Evolutionary conservation across 2,888 invertebrate species (phyloP).

Genomic region (Cheilosia variabilis): DNA sequence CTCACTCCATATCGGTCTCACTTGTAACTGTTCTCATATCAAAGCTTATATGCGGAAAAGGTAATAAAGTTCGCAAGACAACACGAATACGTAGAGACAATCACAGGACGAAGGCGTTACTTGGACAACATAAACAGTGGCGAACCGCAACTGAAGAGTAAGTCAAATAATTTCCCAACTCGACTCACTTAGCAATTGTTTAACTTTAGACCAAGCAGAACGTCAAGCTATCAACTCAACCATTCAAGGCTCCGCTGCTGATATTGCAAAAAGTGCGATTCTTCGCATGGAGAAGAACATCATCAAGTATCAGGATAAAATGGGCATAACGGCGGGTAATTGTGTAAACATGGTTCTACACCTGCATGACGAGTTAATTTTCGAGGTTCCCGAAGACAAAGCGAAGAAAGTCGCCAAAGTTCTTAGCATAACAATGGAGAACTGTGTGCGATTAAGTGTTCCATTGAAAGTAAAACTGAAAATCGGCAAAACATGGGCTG

Average conservation of each 20-base stretch:
- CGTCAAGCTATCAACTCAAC: constrained; percentile 98
- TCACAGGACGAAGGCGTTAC: constrained; percentile 91
- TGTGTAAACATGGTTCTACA: constrained; percentile 91
- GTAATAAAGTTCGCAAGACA: constrained; percentile 87
- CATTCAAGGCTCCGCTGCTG: constrained; percentile 98
- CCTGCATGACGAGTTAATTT: constrained; percentile 98
- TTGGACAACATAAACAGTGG: constrained; percentile 90
- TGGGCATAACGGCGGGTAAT: constrained; percentile 79
- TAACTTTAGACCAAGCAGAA: constrained; percentile 89
- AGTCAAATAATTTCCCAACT: constrained; percentile 75
- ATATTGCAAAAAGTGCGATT: constrained; percentile 96
- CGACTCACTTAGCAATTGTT: neutral
- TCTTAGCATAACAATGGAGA: constrained; percentile 92
- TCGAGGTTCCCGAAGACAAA: constrained; percentile 89
- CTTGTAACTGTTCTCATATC: neutral
- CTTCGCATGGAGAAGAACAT: constrained; percentile 88
- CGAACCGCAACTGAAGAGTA: constrained; percentile 86
- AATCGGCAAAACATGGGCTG: constrained; percentile 92
- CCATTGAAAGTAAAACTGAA: constrained; percentile 95
- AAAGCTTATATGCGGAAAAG: constrained; percentile 79
- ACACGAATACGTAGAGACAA: constrained; percentile 92
- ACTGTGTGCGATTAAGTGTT: constrained; percentile 88
- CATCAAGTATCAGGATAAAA: constrained; percentile 81
- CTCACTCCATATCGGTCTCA: constrained; percentile 78
- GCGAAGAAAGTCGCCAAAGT: constrained; percentile 86